These are phyloP conservation scores for Callinectes sapidus DNA, from an alignment of 2,888 invertebrate species.

Conservation along the genomic window DNA sequence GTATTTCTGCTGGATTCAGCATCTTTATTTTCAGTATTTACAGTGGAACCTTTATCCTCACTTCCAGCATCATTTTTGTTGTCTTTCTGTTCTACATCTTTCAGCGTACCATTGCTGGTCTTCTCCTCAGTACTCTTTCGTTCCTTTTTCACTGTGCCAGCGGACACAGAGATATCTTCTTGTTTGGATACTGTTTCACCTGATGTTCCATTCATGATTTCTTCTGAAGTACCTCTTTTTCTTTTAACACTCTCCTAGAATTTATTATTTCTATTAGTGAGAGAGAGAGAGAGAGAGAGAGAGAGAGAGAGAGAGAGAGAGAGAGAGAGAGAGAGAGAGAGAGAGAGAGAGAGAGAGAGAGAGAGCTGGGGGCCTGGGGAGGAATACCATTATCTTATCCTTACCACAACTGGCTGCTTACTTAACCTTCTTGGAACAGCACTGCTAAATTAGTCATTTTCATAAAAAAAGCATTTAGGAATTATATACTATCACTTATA, in stretches of 20 bases:
- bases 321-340: conserved; percentile 37
- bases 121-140: not conserved
- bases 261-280: not conserved
- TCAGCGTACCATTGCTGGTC: not conserved
- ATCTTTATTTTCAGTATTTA: not conserved
- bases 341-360: conserved; percentile 15
- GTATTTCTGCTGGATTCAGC: not conserved
- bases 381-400: no score
- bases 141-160: not conserved
- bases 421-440: no score
- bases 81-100: not conserved
- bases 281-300: not conserved
- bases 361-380: no score
- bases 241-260: not conserved
- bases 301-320: conserved; percentile 37
- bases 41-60: not conserved
- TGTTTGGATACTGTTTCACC: not conserved
- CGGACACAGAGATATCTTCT: not conserved
- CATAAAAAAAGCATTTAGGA: not conserved
- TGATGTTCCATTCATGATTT: conserved; percentile 13
- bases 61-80: not conserved
- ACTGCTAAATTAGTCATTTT: no score
- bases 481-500: not conserved
- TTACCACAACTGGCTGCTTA: no score
- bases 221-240: conserved; percentile 1